Percentiles rank a stretch among this genome's conserved stretches.
These are phyloP conservation scores for Chorisops tibialis DNA, from an alignment of 2,888 invertebrate genomes.

Conservation along the genomic window DNA sequence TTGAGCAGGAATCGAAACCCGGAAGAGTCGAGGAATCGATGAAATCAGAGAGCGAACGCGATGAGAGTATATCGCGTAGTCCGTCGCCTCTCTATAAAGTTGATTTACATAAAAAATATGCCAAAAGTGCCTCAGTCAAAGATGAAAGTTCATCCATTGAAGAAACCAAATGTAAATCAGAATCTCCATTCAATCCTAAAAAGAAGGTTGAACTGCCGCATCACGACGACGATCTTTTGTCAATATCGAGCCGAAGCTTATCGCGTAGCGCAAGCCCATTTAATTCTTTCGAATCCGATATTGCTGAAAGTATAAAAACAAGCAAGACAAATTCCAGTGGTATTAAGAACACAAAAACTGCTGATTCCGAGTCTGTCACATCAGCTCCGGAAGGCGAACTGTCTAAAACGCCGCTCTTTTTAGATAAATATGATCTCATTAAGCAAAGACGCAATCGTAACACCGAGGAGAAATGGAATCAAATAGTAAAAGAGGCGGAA, in stretches of 20 bases:
- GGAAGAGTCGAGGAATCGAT: slow-evolving; percentile 49
- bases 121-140: slow-evolving; percentile 46
- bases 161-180: neutral
- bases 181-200: neutral
- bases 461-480: slow-evolving; percentile 40
- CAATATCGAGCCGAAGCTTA: slow-evolving; percentile 43
- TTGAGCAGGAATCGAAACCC: slow-evolving; percentile 45
- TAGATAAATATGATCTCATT: slow-evolving; percentile 61
- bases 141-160: slow-evolving; percentile 43
- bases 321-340: slow-evolving; percentile 28
- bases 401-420: slow-evolving; percentile 10
- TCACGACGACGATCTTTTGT: slow-evolving; percentile 44
- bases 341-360: slow-evolving; percentile 27
- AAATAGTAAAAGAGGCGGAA: slow-evolving; percentile 41
- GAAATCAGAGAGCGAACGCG: slow-evolving; percentile 41
- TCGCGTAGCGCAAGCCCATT: slow-evolving; percentile 36
- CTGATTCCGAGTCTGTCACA: slow-evolving; percentile 1
- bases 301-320: neutral
- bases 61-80: slow-evolving; percentile 42
- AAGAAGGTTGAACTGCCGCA: slow-evolving; percentile 4
- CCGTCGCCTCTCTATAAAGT: slow-evolving; percentile 49
- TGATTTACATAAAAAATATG: slow-evolving; percentile 52
- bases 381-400: slow-evolving; percentile 23
- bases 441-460: slow-evolving; percentile 59
- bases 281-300: slow-evolving; percentile 14